Base-by-base conservation (phyloP, 2,113 vertebrate genomes). In the Orthochromis malagaraziensis region DNA sequence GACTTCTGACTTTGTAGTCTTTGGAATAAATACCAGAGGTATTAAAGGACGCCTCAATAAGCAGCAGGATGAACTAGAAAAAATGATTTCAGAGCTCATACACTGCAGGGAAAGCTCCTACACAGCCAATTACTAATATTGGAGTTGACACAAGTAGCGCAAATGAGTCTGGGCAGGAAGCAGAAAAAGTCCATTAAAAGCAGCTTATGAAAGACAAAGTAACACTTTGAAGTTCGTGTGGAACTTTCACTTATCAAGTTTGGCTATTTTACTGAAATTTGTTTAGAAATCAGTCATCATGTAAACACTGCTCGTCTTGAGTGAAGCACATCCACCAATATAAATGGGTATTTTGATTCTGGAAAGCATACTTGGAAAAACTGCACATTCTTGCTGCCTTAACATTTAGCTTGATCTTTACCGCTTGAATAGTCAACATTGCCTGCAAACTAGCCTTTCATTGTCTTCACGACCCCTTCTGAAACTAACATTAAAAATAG, bases 321-420 rank as follows among this genome's bases (percentile, higher is more conserved):
- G 21, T 73, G 40, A 45, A 45, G 8, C 13, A 73, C 8, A 17
- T 73, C 14, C 14, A 45, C 14, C 14, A 17, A 29, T 11, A 29
- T 6, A 26, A 73, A 45, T 16, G 21, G 1, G 21, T 3, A 47
- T 29, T 47, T 29, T 49, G 0, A 49, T 49, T 75, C 14, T 49
- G 42, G 70, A 29, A 49, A 75, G 45, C 42, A 19, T 19, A 0
- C 0, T 68, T 40, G 11, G 65, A 31, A 1, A 47, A 75, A 31
- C 2, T 47, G 42, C 9, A 49, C 16, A 29, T 29, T 29, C 9
- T 19, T 11, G 42, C 42, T 47, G 70, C 42, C 42, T 49, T 75
- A 75, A 75, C 42, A 17, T 73, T 42, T 14, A 42, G 11, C 21
- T 75, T 29, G 6, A 19, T 31, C 24, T 49, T 75, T 7, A 7